A percentile compares a stretch with the other conserved stretches of the same genome.
These are phyloP conservation scores for Cirrhinus mrigala DNA, from an alignment of 2,797 vertebrate species.

Conservation along the genomic window DNA sequence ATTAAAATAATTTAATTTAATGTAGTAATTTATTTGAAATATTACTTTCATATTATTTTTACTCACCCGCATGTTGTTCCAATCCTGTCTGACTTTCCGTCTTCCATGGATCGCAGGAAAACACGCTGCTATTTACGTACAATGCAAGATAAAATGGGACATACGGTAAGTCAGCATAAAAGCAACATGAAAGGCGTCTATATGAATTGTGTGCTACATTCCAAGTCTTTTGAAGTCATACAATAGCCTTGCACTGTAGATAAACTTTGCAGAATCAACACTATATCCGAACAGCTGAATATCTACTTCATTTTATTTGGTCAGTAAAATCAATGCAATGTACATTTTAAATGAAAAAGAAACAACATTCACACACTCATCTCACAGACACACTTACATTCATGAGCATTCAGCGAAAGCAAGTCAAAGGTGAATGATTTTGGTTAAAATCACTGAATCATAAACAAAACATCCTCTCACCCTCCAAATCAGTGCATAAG, in stretches of 20 bases:
- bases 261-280: not conserved
- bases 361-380: not conserved
- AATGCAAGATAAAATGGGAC: not conserved
- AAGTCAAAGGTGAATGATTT: not conserved
- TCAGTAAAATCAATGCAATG: not conserved
- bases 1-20: not conserved
- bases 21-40: not conserved
- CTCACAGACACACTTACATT: not conserved
- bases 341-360: not conserved
- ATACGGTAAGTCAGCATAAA: not conserved
- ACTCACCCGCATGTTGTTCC: not conserved
- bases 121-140: not conserved
- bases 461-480: not conserved
- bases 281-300: not conserved
- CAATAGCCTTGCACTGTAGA: not conserved
- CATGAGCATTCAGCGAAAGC: not conserved
- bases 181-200: not conserved
- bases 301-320: conserved; percentile 5
- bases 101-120: not conserved
- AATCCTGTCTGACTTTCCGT: not conserved
- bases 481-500: not conserved
- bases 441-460: not conserved
- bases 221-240: not conserved
- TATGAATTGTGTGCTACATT: not conserved
- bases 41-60: not conserved